Base-by-base conservation (phyloP, 2,113 vertebrate species). In the Odocoileus hemionus region DNA sequence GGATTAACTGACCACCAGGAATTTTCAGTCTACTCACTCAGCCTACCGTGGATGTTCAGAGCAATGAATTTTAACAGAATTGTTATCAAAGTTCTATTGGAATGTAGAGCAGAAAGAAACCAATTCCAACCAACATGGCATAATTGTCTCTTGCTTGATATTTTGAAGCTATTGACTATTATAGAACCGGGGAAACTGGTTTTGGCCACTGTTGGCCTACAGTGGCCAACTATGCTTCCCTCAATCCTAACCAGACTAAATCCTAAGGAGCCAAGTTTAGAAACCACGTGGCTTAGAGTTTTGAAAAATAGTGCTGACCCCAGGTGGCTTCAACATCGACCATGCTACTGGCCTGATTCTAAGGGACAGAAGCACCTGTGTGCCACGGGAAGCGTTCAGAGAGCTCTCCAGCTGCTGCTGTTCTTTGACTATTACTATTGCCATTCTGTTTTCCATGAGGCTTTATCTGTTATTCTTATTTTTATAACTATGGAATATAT, bases 121-220 rank as follows among this genome's bases (percentile, higher is more conserved):
- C 47, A 79, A 91, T 93, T 89, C 61, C 17, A 91, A 58, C 45
- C 61, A 78, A 61, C 55, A 55, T 91, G 60, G 52, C 26, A 5
- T 64, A 58, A 84, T 82, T 86, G 30, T 86, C 74, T 96, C 57
- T 55, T 93, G 55, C 74, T 74, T 96, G 93, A 82, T 92, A 86
- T 43, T 36, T 67, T 64, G 79, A 98, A 95, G 61, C n/a, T 94
- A 92, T 61, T 86, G 89, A 93, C 78, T 86, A 45, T 94, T 86
- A 67, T 64, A 70, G 61, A 95, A 86, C 60, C 45, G 55, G 70
- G n/a, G 80, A 86, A 92, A 76, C 45, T 93, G 82, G 84, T 95
- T 94, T 80, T 94, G 96, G 94, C 85, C 79, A 93, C 43, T 89
- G 39, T 87, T 97, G 86, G 79, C 83, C 39, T 92, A 58, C 52